Base-by-base conservation (phyloP, 2,113 vertebrate species). In the Pogonocichla stellata region DNA sequence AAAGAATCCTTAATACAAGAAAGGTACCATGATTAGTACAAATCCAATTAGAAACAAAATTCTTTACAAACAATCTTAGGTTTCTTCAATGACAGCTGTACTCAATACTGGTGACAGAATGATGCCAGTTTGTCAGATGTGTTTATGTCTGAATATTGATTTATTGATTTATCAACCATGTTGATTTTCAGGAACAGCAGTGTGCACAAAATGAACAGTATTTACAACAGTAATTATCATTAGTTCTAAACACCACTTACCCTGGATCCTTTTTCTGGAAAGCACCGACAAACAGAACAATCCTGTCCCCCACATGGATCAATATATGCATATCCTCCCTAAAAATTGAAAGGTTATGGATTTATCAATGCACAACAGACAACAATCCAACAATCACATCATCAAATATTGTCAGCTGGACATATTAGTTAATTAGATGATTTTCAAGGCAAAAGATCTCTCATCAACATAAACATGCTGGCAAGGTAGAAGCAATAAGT, bases 241-340 rank as follows among this genome's bases (percentile, higher is more conserved):
- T 84, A 53, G 3, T 29, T 86, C 26, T 73, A 83, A 58, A 47
- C 40, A 81, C 36, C 43, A 93, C 98, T 98, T 96, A 99, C 98
- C 98, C 95, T 98, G 12, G 98, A 97, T 96, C 99, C 99, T 97
- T 99, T 99, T 66, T 98, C 96, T 58, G 98, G 98, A 71, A 98
- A 98, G 97, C 99, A 99, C 61, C 87, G 98, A 79, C 98, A 99
- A 93, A 94, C 79, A 34, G 97, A 97, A 85, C 98, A 98, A 95
- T 99, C 98, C 88, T 97, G 97, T 84, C 98, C 98, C 12, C 69
- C 95, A 53, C 99, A 99, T 4, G 67, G 96, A 29, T 93, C 96
- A 93, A 93, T 80, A 81, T 97, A 97, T 20, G 71, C 65, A 51
- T 97, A 97, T 81, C 86, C 69, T 69, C 96, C 97, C 97, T 98